These are phyloP conservation scores for Malacosoma neustria DNA, from an alignment of 2,888 invertebrate species.

Conservation along the genomic window DNA sequence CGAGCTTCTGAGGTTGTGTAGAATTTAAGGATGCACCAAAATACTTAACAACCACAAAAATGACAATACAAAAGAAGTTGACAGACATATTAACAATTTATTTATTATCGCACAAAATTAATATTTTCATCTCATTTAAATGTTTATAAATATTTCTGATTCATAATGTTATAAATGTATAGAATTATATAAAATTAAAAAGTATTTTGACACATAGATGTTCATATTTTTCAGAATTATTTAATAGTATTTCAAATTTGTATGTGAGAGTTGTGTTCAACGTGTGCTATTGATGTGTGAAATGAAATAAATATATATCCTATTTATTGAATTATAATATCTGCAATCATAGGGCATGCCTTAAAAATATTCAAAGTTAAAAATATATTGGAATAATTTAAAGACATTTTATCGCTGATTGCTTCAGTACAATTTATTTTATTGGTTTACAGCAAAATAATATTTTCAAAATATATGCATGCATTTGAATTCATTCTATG, in stretches of 20 bases:
- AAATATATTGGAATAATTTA: too few relatives aligned
- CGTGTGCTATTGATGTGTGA: neutral
- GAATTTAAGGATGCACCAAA: slow-evolving; percentile 26
- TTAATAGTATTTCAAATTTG: slow-evolving; percentile 58
- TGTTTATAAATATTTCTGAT: slow-evolving; percentile 27
- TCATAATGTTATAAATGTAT: slow-evolving; percentile 45
- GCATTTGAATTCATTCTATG: neutral
- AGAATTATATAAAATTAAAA: slow-evolving; percentile 39
- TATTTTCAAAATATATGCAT: neutral
- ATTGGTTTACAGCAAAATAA: neutral
- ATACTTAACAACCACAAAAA: slow-evolving; percentile 9
- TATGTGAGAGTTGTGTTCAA: too few relatives aligned
- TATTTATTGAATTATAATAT: slow-evolving; percentile 10
- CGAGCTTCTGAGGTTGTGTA: slow-evolving; percentile 68
- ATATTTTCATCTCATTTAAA: slow-evolving; percentile 10
- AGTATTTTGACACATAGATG: slow-evolving; percentile 35
- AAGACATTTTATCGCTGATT: too few relatives aligned
- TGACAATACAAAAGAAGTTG: slow-evolving; percentile 63
- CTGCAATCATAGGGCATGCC: slow-evolving; percentile 3
- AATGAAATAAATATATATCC: slow-evolving; percentile 20
- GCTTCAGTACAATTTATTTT: too few relatives aligned
- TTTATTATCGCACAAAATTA: slow-evolving; percentile 57
- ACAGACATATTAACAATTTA: slow-evolving; percentile 39
- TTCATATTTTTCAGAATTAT: slow-evolving; percentile 57
- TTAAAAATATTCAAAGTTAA: neutral